Base-by-base conservation (phyloP, 2,113 vertebrate species). In the Argyrosomus japonicus region DNA sequence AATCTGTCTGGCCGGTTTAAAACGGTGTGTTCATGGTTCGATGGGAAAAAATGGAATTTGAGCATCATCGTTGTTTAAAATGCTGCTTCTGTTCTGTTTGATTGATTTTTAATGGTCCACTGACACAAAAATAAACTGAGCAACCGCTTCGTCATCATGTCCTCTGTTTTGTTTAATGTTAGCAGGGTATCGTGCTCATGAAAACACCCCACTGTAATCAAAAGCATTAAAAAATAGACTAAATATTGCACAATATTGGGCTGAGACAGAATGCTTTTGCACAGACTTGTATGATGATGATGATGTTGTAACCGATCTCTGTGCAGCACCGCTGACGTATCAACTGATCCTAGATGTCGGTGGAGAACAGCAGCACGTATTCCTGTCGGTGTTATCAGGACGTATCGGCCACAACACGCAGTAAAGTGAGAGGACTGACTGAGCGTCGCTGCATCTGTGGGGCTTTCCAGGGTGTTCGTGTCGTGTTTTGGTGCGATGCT, bases 221-320 rank as follows among this genome's bases (percentile, higher is more conserved):
- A 11, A 54, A n/a, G 21, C 53, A 11, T 56, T 11, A 12, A 56
- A 40, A 40, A 40, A 40, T 9, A 40, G 36, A 40, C 36, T 40
- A 40, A 40, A 40, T 25, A 5, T 25, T 10, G 9, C 54, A 23
- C 18, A 56, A 13, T 23, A 3, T 53, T 40, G 36, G 36, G 36
- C 4, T 29, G 27, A 54, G 10, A 11, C 29, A 54, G 17, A 23
- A 0, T 68, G 14, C 25, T 36, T 6, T 57, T 47, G 27, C 25
- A 69, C 73, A 27, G 64, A 65, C 57, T 68, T 43, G 21, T 25
- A 58, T n/a, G 0, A 54, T 54, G 21, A 54, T 18, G 53, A 61
- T 58, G 57, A 58, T 19, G 56, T 61, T 32, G 18, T 54, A 23
- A 5, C 75, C 21, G 13, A 81, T 48, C 53, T 75, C 63, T 61